Conservation (phyloP, 2,888 invertebrate species). For the Eupithecia pulchellata region DNA sequence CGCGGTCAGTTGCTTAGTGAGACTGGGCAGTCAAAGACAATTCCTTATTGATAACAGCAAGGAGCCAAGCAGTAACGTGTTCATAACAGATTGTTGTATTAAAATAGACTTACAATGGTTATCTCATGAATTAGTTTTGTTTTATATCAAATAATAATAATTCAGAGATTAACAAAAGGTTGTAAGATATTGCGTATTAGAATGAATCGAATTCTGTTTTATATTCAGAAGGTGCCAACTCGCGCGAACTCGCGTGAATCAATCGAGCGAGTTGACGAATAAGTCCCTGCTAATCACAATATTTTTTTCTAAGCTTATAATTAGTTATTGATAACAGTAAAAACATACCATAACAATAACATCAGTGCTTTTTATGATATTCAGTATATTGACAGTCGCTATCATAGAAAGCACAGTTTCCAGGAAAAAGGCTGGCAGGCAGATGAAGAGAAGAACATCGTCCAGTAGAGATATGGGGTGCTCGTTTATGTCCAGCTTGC, state of each 20-base stretch:
- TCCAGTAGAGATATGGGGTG: constrained; percentile 88
- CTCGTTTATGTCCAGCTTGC: constrained; percentile 87
- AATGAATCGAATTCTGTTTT: neutral
- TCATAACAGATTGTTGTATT: too few relatives aligned
- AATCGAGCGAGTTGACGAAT: too few relatives aligned
- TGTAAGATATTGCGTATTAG: neutral
- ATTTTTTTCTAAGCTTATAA: neutral
- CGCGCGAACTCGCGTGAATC: too few relatives aligned
- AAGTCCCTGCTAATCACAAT: too few relatives aligned
- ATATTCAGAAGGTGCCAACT: too few relatives aligned
- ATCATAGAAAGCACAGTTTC: constrained; percentile 89
- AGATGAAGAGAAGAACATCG: constrained; percentile 89
- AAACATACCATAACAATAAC: constrained; percentile 83
- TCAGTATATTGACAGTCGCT: constrained; percentile 85
- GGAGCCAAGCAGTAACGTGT: too few relatives aligned
- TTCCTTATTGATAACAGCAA: too few relatives aligned
- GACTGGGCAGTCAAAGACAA: too few relatives aligned
- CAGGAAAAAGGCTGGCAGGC: constrained; percentile 90
- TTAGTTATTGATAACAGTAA: neutral
- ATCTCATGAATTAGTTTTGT: neutral
- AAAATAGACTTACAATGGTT: neutral
- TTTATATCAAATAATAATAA: neutral
- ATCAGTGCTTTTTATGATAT: constrained; percentile 81
- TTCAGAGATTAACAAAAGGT: neutral
- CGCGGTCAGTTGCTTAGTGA: too few relatives aligned